Conservation (phyloP, 2,797 vertebrate genomes). For the Merluccius polli region DNA sequence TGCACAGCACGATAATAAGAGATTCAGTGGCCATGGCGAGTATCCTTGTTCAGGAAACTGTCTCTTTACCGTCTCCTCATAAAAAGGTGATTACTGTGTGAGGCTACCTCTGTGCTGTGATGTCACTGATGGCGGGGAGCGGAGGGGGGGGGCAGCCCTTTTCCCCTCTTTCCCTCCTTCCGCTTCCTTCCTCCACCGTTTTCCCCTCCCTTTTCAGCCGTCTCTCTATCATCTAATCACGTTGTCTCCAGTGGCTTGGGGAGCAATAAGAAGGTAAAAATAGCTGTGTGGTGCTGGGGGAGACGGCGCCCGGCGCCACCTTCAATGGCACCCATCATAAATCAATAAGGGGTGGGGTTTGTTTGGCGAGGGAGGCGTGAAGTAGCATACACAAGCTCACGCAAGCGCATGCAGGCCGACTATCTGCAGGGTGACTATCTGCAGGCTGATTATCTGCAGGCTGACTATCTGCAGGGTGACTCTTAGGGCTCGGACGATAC, state of each 20-base stretch:
- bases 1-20: constrained; percentile 1
- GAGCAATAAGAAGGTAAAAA: constrained; percentile 64
- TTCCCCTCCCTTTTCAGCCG: constrained; percentile 32
- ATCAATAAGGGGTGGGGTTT: constrained; percentile 49
- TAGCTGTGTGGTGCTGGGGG: constrained; percentile 46
- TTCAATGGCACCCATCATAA: constrained; percentile 67
- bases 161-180: constrained; percentile 17
- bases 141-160: background rate
- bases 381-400: background rate
- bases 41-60: constrained; percentile 12
- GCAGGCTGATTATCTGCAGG: background rate
- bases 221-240: constrained; percentile 46
- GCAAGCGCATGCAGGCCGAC: background rate
- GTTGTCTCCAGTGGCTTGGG: constrained; percentile 39
- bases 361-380: background rate
- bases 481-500: no score
- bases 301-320: constrained; percentile 54
- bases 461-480: no score
- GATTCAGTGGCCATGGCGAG: constrained; percentile 3
- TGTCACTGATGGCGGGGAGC: constrained; percentile 12
- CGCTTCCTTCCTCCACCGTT: constrained; percentile 7
- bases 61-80: constrained; percentile 8
- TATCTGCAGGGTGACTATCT: background rate
- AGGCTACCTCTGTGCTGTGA: background rate
- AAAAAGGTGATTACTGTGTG: constrained; percentile 1